Evolutionary conservation across 2,113 vertebrate species (phyloP), one percentile per base, ranked within the genome.

Genomic region (Diphyllodes magnificus): DNA sequence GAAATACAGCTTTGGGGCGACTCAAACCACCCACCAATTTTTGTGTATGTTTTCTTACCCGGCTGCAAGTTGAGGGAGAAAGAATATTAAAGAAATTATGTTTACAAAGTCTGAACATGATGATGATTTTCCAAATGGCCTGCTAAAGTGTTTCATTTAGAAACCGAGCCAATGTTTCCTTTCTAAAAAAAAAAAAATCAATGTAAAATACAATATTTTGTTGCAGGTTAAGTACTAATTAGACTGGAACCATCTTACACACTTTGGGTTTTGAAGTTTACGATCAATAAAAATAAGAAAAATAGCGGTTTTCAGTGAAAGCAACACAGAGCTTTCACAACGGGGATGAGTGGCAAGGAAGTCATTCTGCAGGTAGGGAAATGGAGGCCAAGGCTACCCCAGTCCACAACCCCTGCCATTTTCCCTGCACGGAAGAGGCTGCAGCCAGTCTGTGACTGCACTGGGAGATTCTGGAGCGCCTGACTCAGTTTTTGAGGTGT

Each of bases 171-270:
- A 93, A 90, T 24, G 9, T 45, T 92, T 93, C 59, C 33, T 37
- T 80, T 86, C 71, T 50, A 14, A 88, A 88, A 88, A 66, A 82
- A 56, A 47, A 35, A 31, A 80, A 91, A 86, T 75, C 82, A 44
- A 86, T 57, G 28, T 27, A 59, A 93, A 88, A 80, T 42, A 88
- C 63, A 70, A 31, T 59, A 70, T 92, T 96, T 83, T 72, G 61
- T 86, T 80, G 72, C 68, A 83, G 85, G 75, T 94, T 91, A 92
- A 95, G 60, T 66, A 86, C 82, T 96, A 94, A 94, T 92, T 92
- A 93, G 71, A 60, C 92, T 72, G 70, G 81, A 93, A 61, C 54
- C 71, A 80, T 95, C 82, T 93, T 73, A 82, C 63, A 73, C 2
- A 0, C 60, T 83, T 77, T 12, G 40, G 33, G 59, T 70, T 88